A percentile compares a stretch with the other conserved stretches of the same genome.
These are phyloP conservation scores for Orius insidiosus DNA, from an alignment of 1,140 invertebrate species.

Conservation along the genomic window DNA sequence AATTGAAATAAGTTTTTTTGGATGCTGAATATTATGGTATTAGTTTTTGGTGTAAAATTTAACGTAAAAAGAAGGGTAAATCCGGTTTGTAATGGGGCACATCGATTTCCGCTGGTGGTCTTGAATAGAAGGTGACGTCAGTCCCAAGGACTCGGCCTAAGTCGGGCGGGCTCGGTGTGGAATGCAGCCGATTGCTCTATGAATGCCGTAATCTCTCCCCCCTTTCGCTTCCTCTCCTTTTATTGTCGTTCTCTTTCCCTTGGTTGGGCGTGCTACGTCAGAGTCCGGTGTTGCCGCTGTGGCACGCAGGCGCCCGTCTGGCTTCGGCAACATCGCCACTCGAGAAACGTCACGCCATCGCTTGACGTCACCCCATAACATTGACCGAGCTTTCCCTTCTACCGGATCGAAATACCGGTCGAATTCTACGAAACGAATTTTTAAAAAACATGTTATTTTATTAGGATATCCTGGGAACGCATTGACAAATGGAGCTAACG, in stretches of 20 bases:
- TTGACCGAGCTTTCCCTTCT: background rate
- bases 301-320: background rate
- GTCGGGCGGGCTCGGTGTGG: slow-evolving; percentile 14
- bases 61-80: no score
- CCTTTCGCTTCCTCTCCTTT: background rate
- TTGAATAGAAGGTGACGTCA: slow-evolving; percentile 14
- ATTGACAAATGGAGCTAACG: slow-evolving; percentile 11
- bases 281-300: slow-evolving; percentile 6
- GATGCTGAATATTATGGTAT: background rate
- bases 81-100: no score
- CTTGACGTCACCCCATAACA: slow-evolving; percentile 1
- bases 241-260: background rate
- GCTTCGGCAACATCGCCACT: background rate
- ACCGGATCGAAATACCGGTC: background rate
- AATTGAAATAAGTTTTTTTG: background rate
- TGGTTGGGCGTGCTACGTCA: slow-evolving; percentile 7
- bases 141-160: slow-evolving; percentile 8
- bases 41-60: background rate
- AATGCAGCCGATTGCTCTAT: slow-evolving; percentile 10
- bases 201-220: slow-evolving; percentile 16
- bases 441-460: no score
- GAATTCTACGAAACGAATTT: slow-evolving; percentile 1
- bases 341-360: slow-evolving; percentile 1
- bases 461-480: slow-evolving; percentile 17
- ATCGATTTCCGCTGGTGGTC: background rate